Conservation (phyloP, 30 jellyfish, hydroid and myxozoan species). For the Turritopsis rubra region DNA sequence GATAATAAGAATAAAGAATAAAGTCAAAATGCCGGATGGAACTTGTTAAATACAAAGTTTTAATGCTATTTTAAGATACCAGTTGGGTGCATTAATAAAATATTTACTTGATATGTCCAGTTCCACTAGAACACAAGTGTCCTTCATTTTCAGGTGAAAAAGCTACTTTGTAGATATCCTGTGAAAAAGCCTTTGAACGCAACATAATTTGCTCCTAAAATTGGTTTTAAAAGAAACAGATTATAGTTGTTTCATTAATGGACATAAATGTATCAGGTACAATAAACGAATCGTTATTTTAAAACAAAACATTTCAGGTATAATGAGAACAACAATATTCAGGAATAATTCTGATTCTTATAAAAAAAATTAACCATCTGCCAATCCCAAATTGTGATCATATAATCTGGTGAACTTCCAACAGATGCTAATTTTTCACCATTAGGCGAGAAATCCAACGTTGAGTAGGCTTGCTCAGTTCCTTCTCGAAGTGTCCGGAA, state of each 20-base stretch:
- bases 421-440: slow-evolving; percentile 90
- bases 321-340: too few species aligned
- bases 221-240: background rate
- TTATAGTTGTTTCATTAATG: background rate
- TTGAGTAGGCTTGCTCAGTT: slow-evolving; percentile 66
- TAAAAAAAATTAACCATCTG: too few species aligned
- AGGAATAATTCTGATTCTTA: too few species aligned
- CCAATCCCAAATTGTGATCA: slow-evolving; percentile 97
- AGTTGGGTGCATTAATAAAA: background rate
- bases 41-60: too few species aligned
- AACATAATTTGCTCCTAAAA: slow-evolving; percentile 49
- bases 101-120: slow-evolving; percentile 80
- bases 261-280: background rate
- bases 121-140: slow-evolving; percentile 93
- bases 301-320: too few species aligned
- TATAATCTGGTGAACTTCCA: slow-evolving; percentile 89
- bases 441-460: slow-evolving; percentile 74
- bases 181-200: slow-evolving; percentile 88
- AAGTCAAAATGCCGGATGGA: too few species aligned
- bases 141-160: slow-evolving; percentile 98
- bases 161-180: slow-evolving; percentile 81
- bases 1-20: background rate
- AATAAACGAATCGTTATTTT: too few species aligned
- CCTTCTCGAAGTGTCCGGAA: slow-evolving; percentile 71
- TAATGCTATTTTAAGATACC: too few species aligned